Conservation (phyloP, 1,140 invertebrate genomes). For the Periplaneta americana region DNA sequence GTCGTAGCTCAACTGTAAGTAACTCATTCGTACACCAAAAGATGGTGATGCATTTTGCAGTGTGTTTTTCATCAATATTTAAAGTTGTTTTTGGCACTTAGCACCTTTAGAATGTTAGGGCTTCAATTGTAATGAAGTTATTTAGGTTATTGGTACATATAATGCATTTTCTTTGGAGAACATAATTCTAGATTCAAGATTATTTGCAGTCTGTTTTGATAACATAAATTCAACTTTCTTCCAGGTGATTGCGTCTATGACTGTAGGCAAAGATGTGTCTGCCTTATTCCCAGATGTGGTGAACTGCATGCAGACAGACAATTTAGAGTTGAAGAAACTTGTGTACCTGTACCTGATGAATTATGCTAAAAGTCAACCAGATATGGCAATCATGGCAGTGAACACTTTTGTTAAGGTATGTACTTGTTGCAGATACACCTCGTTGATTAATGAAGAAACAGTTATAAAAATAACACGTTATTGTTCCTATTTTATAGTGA, state of each 20-base stretch:
- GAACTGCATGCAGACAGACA: slow-evolving; percentile 99
- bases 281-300: slow-evolving; percentile 98
- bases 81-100: no score
- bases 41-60: no score
- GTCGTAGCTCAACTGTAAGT: no score
- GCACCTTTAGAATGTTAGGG: no score
- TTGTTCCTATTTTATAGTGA: no score
- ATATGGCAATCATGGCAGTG: slow-evolving; percentile 99
- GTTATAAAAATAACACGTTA: no score
- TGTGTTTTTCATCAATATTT: no score
- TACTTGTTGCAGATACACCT: no score
- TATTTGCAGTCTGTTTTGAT: neutral
- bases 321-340: slow-evolving; percentile 98
- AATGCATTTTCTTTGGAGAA: neutral
- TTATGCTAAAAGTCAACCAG: slow-evolving; percentile 99
- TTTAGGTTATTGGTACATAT: neutral
- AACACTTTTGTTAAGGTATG: slow-evolving; percentile 99
- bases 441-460: no score
- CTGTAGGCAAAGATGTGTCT: slow-evolving; percentile 94
- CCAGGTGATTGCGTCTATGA: slow-evolving; percentile 99
- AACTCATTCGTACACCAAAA: no score
- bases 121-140: no score
- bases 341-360: slow-evolving; percentile 99
- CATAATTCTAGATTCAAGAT: neutral
- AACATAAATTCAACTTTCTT: slow-evolving; percentile 26